These are phyloP conservation scores for Parazoanthus darwini DNA, from an alignment of 92 coral and sea anemone genomes.

Conservation along the genomic window DNA sequence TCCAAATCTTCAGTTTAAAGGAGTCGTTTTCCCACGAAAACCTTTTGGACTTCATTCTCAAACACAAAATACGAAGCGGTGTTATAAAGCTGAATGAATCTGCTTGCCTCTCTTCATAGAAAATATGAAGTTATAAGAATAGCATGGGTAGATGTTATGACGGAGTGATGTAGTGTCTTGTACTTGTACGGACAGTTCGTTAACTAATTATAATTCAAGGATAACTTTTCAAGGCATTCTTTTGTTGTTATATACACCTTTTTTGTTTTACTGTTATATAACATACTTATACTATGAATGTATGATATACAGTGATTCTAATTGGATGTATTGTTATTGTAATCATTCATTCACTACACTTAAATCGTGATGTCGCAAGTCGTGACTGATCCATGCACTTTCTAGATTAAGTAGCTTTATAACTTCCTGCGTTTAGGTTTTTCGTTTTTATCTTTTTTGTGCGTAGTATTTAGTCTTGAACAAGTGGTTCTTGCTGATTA, in stretches of 20 bases:
- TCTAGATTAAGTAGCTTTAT: not conserved
- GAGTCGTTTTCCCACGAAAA: not conserved
- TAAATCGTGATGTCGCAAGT: too few relatives aligned
- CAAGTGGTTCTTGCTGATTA: not conserved
- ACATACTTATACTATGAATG: too few relatives aligned
- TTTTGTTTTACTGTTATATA: too few relatives aligned
- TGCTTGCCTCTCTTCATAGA: not conserved
- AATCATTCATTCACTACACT: too few relatives aligned
- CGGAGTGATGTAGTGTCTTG: not conserved
- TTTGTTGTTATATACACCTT: too few relatives aligned
- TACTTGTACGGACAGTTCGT: too few relatives aligned
- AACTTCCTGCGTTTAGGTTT: not conserved
- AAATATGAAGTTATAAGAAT: too few relatives aligned
- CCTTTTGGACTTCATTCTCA: not conserved
- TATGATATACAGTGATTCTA: too few relatives aligned
- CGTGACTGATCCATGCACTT: not conserved
- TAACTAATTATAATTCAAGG: too few relatives aligned
- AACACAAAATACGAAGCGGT: not conserved
- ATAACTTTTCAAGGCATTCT: too few relatives aligned
- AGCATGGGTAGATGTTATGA: not conserved
- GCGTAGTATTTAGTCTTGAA: not conserved
- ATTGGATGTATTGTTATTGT: too few relatives aligned
- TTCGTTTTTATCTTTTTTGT: not conserved
- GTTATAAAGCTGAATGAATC: not conserved
- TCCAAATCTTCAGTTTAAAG: too few relatives aligned